Base-by-base conservation (phyloP, 2,888 invertebrate genomes). In the Aricia artaxerxes region DNA sequence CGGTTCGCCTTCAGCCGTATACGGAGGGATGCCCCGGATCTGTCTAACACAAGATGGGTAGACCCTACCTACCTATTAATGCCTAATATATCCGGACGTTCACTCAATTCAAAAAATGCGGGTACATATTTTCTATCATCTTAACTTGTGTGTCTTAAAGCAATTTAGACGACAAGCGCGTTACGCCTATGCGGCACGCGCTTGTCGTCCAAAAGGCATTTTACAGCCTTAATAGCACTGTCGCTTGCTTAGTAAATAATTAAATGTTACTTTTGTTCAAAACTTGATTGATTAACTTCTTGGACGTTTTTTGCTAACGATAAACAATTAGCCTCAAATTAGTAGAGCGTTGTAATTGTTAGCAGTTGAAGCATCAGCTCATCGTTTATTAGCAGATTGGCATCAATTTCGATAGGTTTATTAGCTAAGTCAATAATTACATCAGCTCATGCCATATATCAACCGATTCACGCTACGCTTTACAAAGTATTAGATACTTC, bases 271-370 rank as follows among this genome's bases (percentile, higher is more conserved):
- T 69, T 35, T 35, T 31, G 69, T 11, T 35, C 11, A 38, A 64
- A 69, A 69, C 69, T 1, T 69, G 69, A 69, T 35, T 69, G 9
- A 69, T 69, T 4, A 69, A 35, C 38, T 69, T 35, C 69, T 16
- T 35, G 69, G 69, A 38, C 35, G 35, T 16, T 69, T 69, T 69
- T 69, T 69, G 69, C 35, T 4, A 69, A 38, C 69, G 35, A 35
- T 69, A 69, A 69, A 1, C 13, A 69, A 69, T 69, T 69, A 69
- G 69, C 13, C 35, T 13, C 69, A 38, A 69, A 69, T 69, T 69
- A 69, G 35, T 69, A 69, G 69, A 69, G 69, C 69, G 69, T 69
- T 64, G 31, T 64, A 64, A 64, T 64, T 69, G 64, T 31, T 24
- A 69, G 4, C 35, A 16, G n/a, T 64, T 64, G 64, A 64, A 64